Evolutionary conservation across 2,888 invertebrate genomes (phyloP), one percentile per base, ranked within the genome.

Genomic region (Belgica antarctica): DNA sequence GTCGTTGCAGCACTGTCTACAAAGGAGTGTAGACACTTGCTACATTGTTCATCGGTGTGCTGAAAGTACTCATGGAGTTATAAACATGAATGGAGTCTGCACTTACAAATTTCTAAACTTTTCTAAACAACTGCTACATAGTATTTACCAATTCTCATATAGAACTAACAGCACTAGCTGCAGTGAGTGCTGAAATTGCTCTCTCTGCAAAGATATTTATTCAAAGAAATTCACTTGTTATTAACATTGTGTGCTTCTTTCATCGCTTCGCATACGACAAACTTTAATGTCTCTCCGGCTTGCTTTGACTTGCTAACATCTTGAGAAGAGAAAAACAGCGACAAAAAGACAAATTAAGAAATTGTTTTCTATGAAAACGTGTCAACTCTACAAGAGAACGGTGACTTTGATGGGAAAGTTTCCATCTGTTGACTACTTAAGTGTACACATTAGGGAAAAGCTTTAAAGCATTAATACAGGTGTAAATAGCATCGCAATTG

Each of bases 361-460:
- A 41, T 41, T 41, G 41, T 41, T 41, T 41, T 5, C n/a, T 41
- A 41, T 41, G 12, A 52, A 52, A 52, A 52, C 22, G 52, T 52
- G 52, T 52, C 52, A 52, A 52, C 52, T 52, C 22, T 52, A 52
- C 17, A 22, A 52, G 19, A 17, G 22, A 52, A 52, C 52, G 22
- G 52, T 52, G 52, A 52, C 17, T 52, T n/a, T 7, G 52, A 22
- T 52, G 52, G 22, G 52, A 52, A 52, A 52, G 52, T 52, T 52
- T 17, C 22, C 52, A 52, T 52, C 52, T 52, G 52, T 52, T 52
- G 52, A 52, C 17, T 22, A 22, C 41, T 17, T 22, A 17, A 52
- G 17, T 17, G 2, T n/a, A n/a, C 7, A 41, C 41, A 41, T 4
- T 22, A 22, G 52, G 22, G n/a, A n/a, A n/a, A n/a, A n/a, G n/a